A percentile compares a stretch with the other conserved stretches of the same genome.
These are phyloP conservation scores for Tineola bisselliella DNA, from an alignment of 2,888 invertebrate genomes.

Conservation along the genomic window DNA sequence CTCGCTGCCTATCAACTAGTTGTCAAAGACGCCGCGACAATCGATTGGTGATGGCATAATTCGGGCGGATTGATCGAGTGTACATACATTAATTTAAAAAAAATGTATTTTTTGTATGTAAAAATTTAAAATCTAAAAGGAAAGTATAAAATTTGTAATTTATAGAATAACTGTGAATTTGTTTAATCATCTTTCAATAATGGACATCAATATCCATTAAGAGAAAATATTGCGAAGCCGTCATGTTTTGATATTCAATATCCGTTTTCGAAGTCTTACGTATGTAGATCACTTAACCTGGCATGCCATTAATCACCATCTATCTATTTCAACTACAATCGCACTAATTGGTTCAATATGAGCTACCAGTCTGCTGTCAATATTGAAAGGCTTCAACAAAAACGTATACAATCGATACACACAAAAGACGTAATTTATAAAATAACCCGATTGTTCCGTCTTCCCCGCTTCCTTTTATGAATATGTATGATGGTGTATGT, in stretches of 20 bases:
- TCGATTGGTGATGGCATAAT: background rate
- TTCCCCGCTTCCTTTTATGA: conserved; percentile 13
- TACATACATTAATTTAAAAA: no score
- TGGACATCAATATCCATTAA: background rate
- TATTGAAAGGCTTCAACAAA: conserved; percentile 16
- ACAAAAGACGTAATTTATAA: conserved; percentile 17
- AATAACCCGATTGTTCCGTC: conserved; percentile 13
- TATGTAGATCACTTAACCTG: conserved; percentile 1
- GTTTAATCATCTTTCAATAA: background rate
- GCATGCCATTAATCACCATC: conserved; percentile 7
- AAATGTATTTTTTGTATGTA: no score
- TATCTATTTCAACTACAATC: conserved; percentile 10
- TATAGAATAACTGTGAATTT: no score
- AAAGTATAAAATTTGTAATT: no score
- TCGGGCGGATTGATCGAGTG: background rate
- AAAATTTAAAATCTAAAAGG: no score
- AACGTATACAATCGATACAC: conserved; percentile 16
- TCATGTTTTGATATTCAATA: background rate
- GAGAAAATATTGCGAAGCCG: background rate
- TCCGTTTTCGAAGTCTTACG: background rate
- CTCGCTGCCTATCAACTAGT: background rate
- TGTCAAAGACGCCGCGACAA: conserved; percentile 6
- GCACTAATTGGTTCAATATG: conserved; percentile 9
- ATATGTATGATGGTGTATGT: background rate
- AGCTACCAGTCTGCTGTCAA: conserved; percentile 15